Evolutionary conservation across 2,888 invertebrate genomes (phyloP).

Genomic region (Xestia rhomboidea): DNA sequence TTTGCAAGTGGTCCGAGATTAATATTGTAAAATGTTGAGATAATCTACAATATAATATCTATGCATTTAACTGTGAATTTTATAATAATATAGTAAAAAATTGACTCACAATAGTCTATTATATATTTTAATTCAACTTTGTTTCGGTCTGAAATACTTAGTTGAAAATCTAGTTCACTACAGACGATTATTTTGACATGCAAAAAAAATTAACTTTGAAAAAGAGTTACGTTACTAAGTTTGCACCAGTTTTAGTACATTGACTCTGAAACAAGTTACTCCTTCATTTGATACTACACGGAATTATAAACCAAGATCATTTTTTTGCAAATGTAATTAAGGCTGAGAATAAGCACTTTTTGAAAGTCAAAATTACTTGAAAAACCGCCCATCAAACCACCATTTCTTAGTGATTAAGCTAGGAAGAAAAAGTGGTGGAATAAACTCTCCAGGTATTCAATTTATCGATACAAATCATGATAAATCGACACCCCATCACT

Average conservation of each 20-base stretch:
- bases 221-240: not conserved
- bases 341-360: not conserved
- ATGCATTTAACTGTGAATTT: not conserved
- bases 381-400: not conserved
- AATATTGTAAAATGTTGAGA: constrained; percentile 2
- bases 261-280: not conserved
- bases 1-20: not conserved
- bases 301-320: not conserved
- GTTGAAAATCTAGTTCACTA: constrained; percentile 7
- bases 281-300: not conserved
- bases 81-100: not conserved
- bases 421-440: too few species aligned
- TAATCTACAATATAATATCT: not conserved
- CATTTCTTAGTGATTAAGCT: not conserved
- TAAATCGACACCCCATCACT: constrained; percentile 68
- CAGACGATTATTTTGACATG: not conserved
- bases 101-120: constrained; percentile 19
- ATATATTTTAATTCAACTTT: constrained; percentile 9
- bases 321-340: not conserved
- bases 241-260: not conserved
- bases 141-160: not conserved
- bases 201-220: constrained; percentile 18
- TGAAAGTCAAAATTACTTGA: not conserved
- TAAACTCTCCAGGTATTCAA: not conserved
- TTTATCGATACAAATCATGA: constrained; percentile 35